phyloP scores from a whole-genome alignment of 1,140 invertebrate species.

The Drosophila micromelanica region DNA sequence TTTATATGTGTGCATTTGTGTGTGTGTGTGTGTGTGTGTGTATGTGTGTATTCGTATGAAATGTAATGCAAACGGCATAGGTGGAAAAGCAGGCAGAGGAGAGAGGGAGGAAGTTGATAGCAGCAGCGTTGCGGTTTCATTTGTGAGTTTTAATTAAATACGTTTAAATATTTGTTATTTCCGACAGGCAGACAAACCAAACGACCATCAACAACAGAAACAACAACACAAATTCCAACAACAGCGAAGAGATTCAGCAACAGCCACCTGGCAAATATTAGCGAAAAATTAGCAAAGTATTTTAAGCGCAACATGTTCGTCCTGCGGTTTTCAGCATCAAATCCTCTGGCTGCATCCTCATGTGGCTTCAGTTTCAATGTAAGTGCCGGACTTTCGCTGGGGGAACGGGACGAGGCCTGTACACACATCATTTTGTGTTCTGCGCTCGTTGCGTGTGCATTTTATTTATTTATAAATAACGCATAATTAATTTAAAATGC shows the following conservation, averaged over 20 bases:
- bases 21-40: not conserved
- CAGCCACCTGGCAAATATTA: constrained; percentile 73
- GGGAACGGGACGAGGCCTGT: not conserved
- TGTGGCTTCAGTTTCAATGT: constrained; percentile 12
- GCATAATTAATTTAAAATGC: constrained; percentile 78
- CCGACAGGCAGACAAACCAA: constrained; percentile 68
- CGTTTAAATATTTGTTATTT: constrained; percentile 81
- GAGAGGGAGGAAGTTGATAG: not conserved
- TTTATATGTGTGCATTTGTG: not conserved
- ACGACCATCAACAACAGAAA: constrained; percentile 41
- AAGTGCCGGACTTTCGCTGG: not conserved
- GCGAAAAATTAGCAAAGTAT: constrained; percentile 81
- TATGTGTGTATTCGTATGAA: constrained; percentile 20
- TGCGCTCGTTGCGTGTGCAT: constrained; percentile 59
- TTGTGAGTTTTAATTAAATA: constrained; percentile 83
- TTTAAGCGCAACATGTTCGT: constrained; percentile 80
- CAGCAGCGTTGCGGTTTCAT: constrained; percentile 69
- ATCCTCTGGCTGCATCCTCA: constrained; percentile 25
- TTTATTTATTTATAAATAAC: constrained; percentile 81
- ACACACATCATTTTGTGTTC: constrained; percentile 47
- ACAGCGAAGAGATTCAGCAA: constrained; percentile 17
- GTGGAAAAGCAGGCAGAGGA: not conserved
- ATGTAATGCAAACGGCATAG: constrained; percentile 43
- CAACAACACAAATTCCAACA: constrained; percentile 28
- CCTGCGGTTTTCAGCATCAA: constrained; percentile 70